Percentiles rank a stretch among this genome's conserved stretches.
Conservation (phyloP, 1,140 invertebrate species). For the Eumeta japonica region DNA sequence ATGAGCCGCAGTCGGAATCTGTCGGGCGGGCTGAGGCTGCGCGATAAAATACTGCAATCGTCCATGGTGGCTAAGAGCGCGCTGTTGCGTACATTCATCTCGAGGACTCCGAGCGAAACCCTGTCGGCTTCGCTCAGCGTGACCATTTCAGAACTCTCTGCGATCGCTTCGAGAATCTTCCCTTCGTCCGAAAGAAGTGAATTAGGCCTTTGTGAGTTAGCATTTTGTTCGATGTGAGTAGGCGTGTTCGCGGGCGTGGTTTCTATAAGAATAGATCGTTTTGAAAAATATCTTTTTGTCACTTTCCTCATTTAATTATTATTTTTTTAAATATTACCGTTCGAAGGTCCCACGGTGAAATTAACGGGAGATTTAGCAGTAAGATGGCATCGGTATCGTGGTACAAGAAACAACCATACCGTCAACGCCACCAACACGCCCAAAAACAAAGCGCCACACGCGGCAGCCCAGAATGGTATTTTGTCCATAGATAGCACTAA, state of each 20-base stretch:
- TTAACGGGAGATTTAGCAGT: constrained; percentile 56
- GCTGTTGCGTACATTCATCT: constrained; percentile 44
- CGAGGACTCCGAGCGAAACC: constrained; percentile 29
- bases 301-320: not conserved
- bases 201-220: constrained; percentile 32
- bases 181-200: constrained; percentile 47
- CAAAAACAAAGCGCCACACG: constrained; percentile 67
- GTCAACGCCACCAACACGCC: constrained; percentile 70
- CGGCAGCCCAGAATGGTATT: constrained; percentile 83
- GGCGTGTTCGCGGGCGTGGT: constrained; percentile 51
- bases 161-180: constrained; percentile 45
- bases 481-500: constrained; percentile 86
- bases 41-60: constrained; percentile 51
- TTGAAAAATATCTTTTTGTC: not conserved
- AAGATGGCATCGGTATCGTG: constrained; percentile 73
- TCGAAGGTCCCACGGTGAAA: constrained; percentile 68
- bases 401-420: constrained; percentile 80
- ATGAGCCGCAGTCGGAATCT: constrained; percentile 51
- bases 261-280: constrained; percentile 30
- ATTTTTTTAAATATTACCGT: constrained; percentile 48
- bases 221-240: constrained; percentile 35
- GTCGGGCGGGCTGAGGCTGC: constrained; percentile 50
- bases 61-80: constrained; percentile 52
- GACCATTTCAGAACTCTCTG: constrained; percentile 50
- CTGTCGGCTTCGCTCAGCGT: constrained; percentile 43